These are phyloP conservation scores for Brachionus koreanus DNA, from an alignment of 1,140 invertebrate species.

Conservation along the genomic window DNA sequence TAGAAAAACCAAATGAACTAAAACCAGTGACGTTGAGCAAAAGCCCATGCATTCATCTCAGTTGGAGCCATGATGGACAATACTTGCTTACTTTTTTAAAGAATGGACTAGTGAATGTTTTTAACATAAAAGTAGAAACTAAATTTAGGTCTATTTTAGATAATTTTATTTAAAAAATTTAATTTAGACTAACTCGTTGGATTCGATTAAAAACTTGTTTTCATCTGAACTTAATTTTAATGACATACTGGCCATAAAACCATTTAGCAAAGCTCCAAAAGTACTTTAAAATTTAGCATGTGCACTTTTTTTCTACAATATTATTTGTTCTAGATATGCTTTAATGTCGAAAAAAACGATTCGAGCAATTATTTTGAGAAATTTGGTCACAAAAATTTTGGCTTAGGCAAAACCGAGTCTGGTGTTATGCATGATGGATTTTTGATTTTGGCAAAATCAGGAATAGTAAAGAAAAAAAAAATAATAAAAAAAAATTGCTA, in stretches of 20 bases:
- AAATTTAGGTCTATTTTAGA: neutral
- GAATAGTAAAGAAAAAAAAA: neutral
- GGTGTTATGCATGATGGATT: neutral
- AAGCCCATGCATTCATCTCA: neutral
- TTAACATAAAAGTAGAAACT: neutral
- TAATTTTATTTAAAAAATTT: neutral
- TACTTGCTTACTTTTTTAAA: slow-evolving; percentile 6
- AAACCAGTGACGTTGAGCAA: slow-evolving; percentile 6
- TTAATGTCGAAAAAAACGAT: neutral
- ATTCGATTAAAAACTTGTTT: neutral
- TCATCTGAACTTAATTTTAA: neutral
- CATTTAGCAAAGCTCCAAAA: slow-evolving; percentile 18
- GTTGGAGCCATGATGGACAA: slow-evolving; percentile 28
- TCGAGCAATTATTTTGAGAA: neutral
- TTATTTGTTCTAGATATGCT: neutral
- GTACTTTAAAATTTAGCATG: neutral
- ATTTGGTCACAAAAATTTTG: neutral
- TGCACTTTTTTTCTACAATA: neutral
- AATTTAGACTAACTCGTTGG: neutral
- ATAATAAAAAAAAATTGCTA: neutral
- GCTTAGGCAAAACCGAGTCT: neutral
- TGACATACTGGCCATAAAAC: slow-evolving; percentile 27
- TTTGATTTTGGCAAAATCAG: slow-evolving; percentile 2
- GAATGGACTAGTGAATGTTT: neutral
- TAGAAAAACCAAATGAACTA: slow-evolving; percentile 41